Percentiles rank a stretch among this genome's conserved stretches.
phyloP scores from a whole-genome alignment of 2,797 vertebrate genomes.

The Fratercula arctica region DNA sequence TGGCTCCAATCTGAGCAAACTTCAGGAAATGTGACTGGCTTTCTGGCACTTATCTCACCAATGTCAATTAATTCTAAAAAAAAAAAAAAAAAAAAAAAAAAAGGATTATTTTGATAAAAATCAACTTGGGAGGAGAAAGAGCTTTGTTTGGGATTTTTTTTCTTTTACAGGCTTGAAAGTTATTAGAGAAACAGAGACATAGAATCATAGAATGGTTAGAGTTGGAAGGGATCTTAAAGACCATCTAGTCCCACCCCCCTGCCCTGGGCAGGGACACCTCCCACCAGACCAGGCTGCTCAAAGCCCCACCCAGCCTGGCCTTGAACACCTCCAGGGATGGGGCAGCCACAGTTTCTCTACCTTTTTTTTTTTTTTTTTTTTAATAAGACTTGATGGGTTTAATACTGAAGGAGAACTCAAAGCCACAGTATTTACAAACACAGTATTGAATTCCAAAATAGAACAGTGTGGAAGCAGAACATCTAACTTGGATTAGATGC shows the following conservation, averaged over 20 bases:
- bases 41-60: neutral
- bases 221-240: neutral
- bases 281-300: neutral
- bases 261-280: neutral
- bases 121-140: neutral
- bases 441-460: neutral
- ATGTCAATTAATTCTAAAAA: neutral
- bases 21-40: neutral
- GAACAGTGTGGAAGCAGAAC: neutral
- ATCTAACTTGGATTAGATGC: neutral
- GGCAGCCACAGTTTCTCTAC: neutral
- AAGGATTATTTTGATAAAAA: neutral
- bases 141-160: neutral
- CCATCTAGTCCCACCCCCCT: neutral
- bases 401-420: neutral
- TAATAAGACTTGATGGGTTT: fast-evolving
- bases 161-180: neutral
- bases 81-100: neutral
- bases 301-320: neutral
- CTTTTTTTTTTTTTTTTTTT: neutral
- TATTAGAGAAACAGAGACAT: neutral
- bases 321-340: neutral
- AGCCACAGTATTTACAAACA: neutral
- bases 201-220: neutral
- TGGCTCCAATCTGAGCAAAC: neutral